Conservation (phyloP, 2,797 vertebrate genomes). For the Lepus townsendii region DNA sequence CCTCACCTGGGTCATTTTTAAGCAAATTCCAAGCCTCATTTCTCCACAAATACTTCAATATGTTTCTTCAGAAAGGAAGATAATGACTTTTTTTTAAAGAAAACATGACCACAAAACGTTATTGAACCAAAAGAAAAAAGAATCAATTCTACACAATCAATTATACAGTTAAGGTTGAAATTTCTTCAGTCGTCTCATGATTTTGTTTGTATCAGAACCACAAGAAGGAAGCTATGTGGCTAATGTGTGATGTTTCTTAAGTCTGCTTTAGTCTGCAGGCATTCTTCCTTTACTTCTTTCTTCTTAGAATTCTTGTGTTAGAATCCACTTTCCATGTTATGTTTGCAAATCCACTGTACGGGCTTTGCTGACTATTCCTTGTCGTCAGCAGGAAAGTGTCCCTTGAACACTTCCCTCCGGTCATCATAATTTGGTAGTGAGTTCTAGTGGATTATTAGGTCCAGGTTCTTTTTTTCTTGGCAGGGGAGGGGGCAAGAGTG, state of each 20-base stretch:
- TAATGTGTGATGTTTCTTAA: slow-evolving; percentile 28
- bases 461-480: background rate
- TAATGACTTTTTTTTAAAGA: slow-evolving; percentile 42
- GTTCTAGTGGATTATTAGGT: slow-evolving; percentile 47
- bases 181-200: slow-evolving; percentile 37
- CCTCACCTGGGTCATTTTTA: slow-evolving; percentile 53
- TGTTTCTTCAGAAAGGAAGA: background rate
- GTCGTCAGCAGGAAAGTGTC: background rate
- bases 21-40: slow-evolving; percentile 56
- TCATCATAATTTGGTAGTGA: slow-evolving; percentile 31
- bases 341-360: slow-evolving; percentile 24
- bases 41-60: slow-evolving; percentile 52
- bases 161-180: slow-evolving; percentile 57
- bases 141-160: slow-evolving; percentile 55
- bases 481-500: background rate
- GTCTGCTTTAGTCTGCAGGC: slow-evolving; percentile 3
- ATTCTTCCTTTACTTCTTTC: background rate
- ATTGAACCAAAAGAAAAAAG: slow-evolving; percentile 68
- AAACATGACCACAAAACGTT: slow-evolving; percentile 61
- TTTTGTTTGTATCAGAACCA: slow-evolving; percentile 50
- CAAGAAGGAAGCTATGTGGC: background rate
- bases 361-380: slow-evolving; percentile 10
- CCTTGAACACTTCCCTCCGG: slow-evolving; percentile 37
- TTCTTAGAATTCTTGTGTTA: slow-evolving; percentile 13
- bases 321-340: background rate